These are phyloP conservation scores for Patella ulyssiponensis DNA, from an alignment of 2,888 invertebrate species.

Conservation along the genomic window DNA sequence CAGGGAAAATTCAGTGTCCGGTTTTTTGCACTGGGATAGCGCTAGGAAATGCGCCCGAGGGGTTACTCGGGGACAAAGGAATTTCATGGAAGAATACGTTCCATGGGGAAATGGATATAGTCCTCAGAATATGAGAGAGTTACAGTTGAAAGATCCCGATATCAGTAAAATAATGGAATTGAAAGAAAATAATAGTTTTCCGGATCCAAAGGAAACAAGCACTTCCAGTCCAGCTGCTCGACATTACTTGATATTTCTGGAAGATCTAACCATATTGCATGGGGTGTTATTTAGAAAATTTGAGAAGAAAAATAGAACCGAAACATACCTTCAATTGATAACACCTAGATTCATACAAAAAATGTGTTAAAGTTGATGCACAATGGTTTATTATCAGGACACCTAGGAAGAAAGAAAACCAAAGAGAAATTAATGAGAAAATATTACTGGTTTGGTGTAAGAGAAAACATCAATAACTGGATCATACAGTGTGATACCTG, in stretches of 20 bases:
- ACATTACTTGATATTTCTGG: not conserved
- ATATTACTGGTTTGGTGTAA: too few species aligned
- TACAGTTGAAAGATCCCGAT: too few species aligned
- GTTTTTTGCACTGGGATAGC: too few species aligned
- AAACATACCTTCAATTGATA: constrained; percentile 26
- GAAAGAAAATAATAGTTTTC: constrained; percentile 12
- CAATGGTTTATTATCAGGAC: constrained; percentile 25
- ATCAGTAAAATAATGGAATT: constrained; percentile 19
- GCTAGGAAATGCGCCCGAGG: too few species aligned
- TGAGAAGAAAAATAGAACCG: constrained; percentile 16
- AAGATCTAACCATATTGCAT: constrained; percentile 14
- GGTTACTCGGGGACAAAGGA: not conserved
- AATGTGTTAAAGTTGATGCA: constrained; percentile 28
- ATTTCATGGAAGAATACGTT: constrained; percentile 4
- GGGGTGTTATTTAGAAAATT: constrained; percentile 26
- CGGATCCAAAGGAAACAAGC: constrained; percentile 9
- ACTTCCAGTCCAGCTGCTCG: constrained; percentile 19
- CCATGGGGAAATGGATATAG: constrained; percentile 14
- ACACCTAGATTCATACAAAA: constrained; percentile 20
- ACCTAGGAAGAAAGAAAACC: constrained; percentile 33
- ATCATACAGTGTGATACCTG: too few species aligned
- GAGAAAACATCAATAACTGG: constrained; percentile 23
- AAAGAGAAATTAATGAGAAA: too few species aligned
- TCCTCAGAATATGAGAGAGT: not conserved
- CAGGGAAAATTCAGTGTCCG: too few species aligned